A percentile compares a stretch with the other conserved stretches of the same genome.
These are phyloP conservation scores for Choloepus hoffmanni DNA, from an alignment of 2,113 vertebrate species.

Conservation along the genomic window DNA sequence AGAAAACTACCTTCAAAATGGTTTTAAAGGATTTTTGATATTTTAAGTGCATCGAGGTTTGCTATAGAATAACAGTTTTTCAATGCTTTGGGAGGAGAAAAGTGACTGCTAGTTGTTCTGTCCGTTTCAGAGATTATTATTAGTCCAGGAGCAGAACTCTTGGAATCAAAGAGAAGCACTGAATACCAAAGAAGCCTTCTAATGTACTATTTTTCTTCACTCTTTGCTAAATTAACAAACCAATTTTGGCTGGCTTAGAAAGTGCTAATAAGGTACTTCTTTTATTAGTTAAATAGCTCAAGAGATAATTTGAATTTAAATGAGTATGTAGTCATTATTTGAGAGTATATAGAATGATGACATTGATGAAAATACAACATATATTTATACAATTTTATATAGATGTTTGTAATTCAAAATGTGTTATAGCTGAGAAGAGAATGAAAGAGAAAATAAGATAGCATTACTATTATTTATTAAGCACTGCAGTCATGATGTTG, in stretches of 20 bases:
- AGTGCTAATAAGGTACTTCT: constrained; percentile 6
- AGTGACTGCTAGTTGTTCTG: neutral
- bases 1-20: constrained; percentile 13
- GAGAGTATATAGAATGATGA: neutral
- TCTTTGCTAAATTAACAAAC: constrained; percentile 24
- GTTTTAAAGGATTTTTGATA: constrained; percentile 16
- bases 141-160: neutral
- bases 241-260: neutral
- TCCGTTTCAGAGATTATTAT: neutral
- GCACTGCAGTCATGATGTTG: neutral
- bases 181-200: neutral
- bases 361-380: neutral
- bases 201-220: neutral
- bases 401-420: neutral
- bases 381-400: constrained; percentile 1
- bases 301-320: constrained; percentile 39
- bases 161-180: neutral
- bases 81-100: neutral
- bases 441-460: neutral
- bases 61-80: neutral
- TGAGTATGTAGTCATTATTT: constrained; percentile 19
- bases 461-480: neutral
- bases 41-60: neutral
- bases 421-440: neutral
- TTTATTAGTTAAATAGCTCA: constrained; percentile 39